Conservation (phyloP, 2,797 vertebrate genomes). For the Columba guinea region DNA sequence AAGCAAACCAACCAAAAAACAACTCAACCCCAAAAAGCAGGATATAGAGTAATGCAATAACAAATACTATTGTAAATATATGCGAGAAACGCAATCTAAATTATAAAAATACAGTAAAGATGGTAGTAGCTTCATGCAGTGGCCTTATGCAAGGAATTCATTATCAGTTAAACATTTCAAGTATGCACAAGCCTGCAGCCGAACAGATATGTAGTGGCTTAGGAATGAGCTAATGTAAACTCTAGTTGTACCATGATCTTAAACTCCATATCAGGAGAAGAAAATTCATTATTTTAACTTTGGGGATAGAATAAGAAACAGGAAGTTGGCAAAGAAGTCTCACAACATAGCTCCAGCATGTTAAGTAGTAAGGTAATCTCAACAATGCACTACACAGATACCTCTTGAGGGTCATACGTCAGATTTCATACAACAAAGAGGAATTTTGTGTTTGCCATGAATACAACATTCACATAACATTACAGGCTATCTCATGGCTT, state of each 20-base stretch:
- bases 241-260: not conserved
- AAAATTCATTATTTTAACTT: not conserved
- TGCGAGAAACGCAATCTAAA: not conserved
- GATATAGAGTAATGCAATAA: not conserved
- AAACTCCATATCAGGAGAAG: not conserved
- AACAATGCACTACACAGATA: not conserved
- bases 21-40: not conserved
- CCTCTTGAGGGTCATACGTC: not conserved
- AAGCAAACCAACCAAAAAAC: not conserved
- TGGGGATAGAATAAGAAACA: not conserved
- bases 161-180: not conserved
- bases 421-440: not conserved
- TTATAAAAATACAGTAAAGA: not conserved
- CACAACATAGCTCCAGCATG: not conserved
- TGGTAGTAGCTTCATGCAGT: not conserved
- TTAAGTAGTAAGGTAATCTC: not conserved
- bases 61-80: not conserved
- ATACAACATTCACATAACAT: not conserved
- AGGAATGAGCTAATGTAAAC: not conserved
- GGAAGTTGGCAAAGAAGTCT: not conserved
- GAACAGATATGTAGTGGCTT: not conserved
- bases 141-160: not conserved
- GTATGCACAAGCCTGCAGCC: not conserved
- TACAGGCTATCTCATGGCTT: not conserved
- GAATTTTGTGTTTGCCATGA: not conserved